Conservation (phyloP, 2,113 vertebrate species). For the Noturus placidus region DNA sequence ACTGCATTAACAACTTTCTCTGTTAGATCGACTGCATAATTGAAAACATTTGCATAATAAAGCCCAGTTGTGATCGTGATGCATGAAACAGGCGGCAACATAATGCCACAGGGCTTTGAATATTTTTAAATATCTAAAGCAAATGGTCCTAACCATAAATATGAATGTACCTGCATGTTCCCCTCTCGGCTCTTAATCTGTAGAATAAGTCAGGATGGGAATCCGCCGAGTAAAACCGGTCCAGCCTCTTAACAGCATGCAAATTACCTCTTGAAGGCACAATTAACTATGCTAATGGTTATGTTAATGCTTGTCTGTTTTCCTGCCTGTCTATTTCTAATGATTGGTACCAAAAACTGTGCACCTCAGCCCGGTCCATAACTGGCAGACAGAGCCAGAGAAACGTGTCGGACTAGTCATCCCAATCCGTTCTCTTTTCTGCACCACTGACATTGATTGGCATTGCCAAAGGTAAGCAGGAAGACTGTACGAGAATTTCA, state of each 20-base stretch:
- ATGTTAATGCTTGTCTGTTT: conserved; percentile 57
- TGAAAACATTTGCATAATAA: conserved; percentile 35
- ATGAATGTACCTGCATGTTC: conserved; percentile 23
- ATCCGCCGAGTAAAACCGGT: conserved; percentile 31
- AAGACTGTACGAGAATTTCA: background rate
- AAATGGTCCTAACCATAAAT: conserved; percentile 25
- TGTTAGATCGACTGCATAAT: conserved; percentile 24
- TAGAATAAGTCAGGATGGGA: conserved; percentile 14
- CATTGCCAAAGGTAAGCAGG: background rate
- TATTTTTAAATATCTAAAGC: conserved; percentile 30
- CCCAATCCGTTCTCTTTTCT: background rate
- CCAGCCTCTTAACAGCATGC: conserved; percentile 50
- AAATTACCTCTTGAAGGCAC: conserved; percentile 60
- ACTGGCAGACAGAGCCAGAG: background rate
- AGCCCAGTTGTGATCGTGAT: conserved; percentile 24
- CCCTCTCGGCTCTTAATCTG: background rate
- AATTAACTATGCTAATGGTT: conserved; percentile 64
- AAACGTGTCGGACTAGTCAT: background rate
- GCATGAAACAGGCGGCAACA: conserved; percentile 14
- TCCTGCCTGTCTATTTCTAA: conserved; percentile 13
- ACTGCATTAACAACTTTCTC: conserved; percentile 4
- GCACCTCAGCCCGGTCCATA: conserved; percentile 18
- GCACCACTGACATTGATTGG: background rate
- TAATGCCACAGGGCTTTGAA: conserved; percentile 7
- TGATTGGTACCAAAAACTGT: background rate